A percentile compares a stretch with the other conserved stretches of the same genome.
Conservation (phyloP, 2,888 invertebrate genomes). For the Nephrotoma appendiculata region DNA sequence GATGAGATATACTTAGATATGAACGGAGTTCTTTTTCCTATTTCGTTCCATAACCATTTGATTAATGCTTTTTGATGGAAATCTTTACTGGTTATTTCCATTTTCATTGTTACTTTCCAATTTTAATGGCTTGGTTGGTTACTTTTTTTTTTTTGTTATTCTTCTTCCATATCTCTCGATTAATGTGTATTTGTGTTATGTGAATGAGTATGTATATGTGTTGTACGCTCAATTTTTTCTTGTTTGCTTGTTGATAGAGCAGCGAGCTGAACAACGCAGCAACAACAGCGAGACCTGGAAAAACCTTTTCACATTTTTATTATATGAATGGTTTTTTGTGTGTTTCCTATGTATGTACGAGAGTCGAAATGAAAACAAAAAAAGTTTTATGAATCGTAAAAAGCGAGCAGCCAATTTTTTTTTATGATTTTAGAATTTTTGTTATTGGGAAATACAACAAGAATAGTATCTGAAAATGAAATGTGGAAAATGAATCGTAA, state of each 20-base stretch:
- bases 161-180: neutral
- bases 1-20: neutral
- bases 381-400: neutral
- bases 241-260: neutral
- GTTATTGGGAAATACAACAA: neutral
- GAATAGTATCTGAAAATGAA: neutral
- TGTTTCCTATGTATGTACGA: neutral
- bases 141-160: neutral
- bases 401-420: neutral
- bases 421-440: neutral
- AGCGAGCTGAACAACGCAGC: neutral
- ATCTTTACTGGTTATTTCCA: neutral
- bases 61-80: neutral
- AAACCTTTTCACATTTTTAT: neutral
- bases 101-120: neutral
- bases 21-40: neutral
- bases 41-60: neutral
- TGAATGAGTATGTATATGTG: neutral
- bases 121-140: neutral
- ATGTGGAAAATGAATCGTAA: neutral
- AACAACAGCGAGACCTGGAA: neutral
- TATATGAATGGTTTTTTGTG: neutral
- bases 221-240: neutral
- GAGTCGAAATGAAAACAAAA: neutral
- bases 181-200: neutral